Percentiles rank a stretch among this genome's conserved stretches.
These are phyloP conservation scores for Eudasyphora cyanicolor DNA, from an alignment of 2,888 invertebrate genomes.

Conservation along the genomic window DNA sequence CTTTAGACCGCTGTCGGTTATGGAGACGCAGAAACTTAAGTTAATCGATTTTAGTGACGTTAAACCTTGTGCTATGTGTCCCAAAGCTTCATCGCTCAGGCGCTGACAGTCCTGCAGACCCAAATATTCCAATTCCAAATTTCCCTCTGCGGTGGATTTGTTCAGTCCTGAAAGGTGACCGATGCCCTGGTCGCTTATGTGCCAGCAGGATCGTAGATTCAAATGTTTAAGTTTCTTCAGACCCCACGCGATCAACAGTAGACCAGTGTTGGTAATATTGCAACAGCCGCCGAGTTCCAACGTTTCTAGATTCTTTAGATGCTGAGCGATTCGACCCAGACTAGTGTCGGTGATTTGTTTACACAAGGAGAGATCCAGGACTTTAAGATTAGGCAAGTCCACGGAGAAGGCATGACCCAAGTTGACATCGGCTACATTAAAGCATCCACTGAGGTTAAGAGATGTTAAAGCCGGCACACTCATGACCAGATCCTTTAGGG, in stretches of 20 bases:
- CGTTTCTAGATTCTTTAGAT: slow-evolving; percentile 91
- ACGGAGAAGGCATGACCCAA: slow-evolving; percentile 90
- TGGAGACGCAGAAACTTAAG: slow-evolving; percentile 95
- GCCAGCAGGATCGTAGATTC: slow-evolving; percentile 95
- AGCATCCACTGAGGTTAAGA: slow-evolving; percentile 95
- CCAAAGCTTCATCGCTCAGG: slow-evolving; percentile 93
- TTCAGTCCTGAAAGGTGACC: slow-evolving; percentile 90
- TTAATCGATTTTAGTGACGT: slow-evolving; percentile 91
- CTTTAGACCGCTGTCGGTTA: slow-evolving; percentile 95
- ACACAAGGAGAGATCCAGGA: slow-evolving; percentile 93
- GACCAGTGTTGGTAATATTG: slow-evolving; percentile 93
- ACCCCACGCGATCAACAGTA: slow-evolving; percentile 93
- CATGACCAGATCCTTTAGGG: slow-evolving; percentile 91
- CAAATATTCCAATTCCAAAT: slow-evolving; percentile 89
- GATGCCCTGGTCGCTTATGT: slow-evolving; percentile 94
- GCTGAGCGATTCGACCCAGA: slow-evolving; percentile 91
- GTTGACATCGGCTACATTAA: slow-evolving; percentile 93
- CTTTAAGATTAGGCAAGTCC: slow-evolving; percentile 88
- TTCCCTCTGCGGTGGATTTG: slow-evolving; percentile 84
- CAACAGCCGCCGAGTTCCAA: slow-evolving; percentile 95
- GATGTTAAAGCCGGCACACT: slow-evolving; percentile 93
- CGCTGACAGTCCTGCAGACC: slow-evolving; percentile 97
- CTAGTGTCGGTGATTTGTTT: slow-evolving; percentile 97
- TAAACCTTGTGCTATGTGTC: slow-evolving; percentile 91
- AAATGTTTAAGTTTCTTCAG: slow-evolving; percentile 90